These are phyloP conservation scores for Pipra filicauda DNA, from an alignment of 2,113 vertebrate genomes.

Conservation along the genomic window DNA sequence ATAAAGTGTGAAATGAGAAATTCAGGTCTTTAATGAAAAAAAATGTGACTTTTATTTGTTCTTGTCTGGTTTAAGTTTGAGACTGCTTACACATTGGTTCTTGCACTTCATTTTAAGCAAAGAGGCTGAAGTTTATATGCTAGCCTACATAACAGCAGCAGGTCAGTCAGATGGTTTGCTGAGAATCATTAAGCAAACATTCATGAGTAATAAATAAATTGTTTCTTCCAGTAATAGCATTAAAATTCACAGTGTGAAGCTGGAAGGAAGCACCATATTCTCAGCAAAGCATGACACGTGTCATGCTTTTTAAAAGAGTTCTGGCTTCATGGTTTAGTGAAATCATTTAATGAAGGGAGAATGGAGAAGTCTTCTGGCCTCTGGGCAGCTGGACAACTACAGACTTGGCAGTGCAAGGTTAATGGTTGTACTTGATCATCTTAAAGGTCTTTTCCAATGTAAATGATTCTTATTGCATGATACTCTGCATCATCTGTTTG, in stretches of 20 bases:
- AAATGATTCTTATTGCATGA: background rate
- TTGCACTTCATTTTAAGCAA: background rate
- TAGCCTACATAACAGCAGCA: background rate
- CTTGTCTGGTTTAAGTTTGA: background rate
- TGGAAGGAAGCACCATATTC: background rate
- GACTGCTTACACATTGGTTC: background rate
- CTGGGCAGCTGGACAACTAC: background rate
- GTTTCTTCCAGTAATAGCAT: background rate
- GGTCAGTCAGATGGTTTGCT: background rate
- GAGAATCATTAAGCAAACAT: background rate
- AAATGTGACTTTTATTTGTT: background rate
- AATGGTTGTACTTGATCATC: background rate
- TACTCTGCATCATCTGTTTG: fast-evolving
- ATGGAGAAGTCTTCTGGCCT: background rate
- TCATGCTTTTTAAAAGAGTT: background rate
- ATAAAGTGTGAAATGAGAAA: background rate
- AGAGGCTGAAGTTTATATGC: background rate
- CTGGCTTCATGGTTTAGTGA: background rate
- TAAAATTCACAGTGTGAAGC: background rate
- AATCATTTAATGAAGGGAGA: background rate
- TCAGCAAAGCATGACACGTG: background rate
- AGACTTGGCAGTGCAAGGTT: fast-evolving
- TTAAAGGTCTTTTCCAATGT: background rate
- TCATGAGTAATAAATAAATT: background rate
- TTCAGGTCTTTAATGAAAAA: background rate